Base-by-base conservation (phyloP, 2,888 invertebrate genomes). In the Zygothrica quintamaculata region DNA sequence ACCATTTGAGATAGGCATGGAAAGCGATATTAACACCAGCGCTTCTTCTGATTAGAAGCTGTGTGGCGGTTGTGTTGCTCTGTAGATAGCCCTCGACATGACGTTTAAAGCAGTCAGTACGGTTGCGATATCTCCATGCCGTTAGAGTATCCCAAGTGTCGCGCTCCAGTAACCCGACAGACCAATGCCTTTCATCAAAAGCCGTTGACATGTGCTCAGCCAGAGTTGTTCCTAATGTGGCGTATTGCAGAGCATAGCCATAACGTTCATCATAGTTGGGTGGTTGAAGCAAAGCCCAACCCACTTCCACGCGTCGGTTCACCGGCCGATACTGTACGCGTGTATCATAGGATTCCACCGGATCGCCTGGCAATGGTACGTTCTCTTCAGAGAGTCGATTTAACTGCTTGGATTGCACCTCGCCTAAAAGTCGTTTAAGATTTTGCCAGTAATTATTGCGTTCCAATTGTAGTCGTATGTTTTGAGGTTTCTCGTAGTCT, bases 101-200 rank as follows among this genome's bases (percentile, higher is more conserved):
- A 3, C 79, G 79, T 0, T 51, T 47, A 12, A 90, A 88, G 33
- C 90, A 90, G 0, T 79, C 60, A 12, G 78, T 84, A 1, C 88
- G 84, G 39, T 87, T 84, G 16, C 72, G 80, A 57, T 86, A 89
- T 1, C 76, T 50, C 16, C 70, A 50, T 0, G 76, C 86, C 1
- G 89, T 88, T 7, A 61, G 15, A 0, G 60, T 34, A 61, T 89
- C 88, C 89, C 89, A 90, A 9, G 67, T 76, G 9, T 81, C 69
- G 4, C 55, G 77, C 25, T 84, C 78, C 0, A 78, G 65, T 6
- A 78, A 29, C 1, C 87, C 84, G n/a, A 73, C 68, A 0, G 84
- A 81, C 90, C 89, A 90, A 15, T 89, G 88, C 6, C 72, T 39
- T 39, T 87, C 88, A 43, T 90, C 88, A n/a, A 90, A 89, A 1